phyloP scores from a whole-genome alignment of 2,888 invertebrate genomes.

The Aspidiotus destructor region DNA sequence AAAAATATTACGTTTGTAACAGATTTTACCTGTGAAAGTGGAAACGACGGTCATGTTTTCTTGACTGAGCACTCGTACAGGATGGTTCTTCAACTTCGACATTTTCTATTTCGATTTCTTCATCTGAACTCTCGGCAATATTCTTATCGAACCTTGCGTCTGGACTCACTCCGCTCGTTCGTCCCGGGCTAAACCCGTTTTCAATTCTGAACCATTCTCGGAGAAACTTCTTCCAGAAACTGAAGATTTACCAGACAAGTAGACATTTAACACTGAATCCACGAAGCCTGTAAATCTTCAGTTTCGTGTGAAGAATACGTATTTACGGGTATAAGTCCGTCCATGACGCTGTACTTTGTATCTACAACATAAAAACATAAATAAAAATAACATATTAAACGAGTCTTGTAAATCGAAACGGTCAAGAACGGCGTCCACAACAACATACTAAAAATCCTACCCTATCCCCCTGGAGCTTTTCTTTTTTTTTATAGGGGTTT shows the following conservation, averaged over 20 bases:
- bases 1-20: no score
- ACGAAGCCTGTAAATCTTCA: constrained; percentile 27
- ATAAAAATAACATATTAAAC: not conserved
- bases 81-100: constrained; percentile 77
- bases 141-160: no score
- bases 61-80: constrained; percentile 76
- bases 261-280: constrained; percentile 42
- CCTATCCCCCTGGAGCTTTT: no score
- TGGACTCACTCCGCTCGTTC: no score
- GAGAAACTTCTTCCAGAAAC: constrained; percentile 44
- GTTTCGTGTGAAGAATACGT: constrained; percentile 1
- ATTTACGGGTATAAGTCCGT: no score
- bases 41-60: constrained; percentile 85
- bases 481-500: no score
- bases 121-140: constrained; percentile 46
- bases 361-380: not conserved
- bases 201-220: no score
- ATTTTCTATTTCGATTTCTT: constrained; percentile 64
- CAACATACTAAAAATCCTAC: no score
- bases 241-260: constrained; percentile 85
- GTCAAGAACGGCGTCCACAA: no score
- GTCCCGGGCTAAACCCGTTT: no score
- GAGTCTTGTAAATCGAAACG: not conserved
- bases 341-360: not conserved
- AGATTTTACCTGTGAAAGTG: constrained; percentile 64